Evolutionary conservation across 1,140 invertebrate species (phyloP).

Genomic region (Melipona quadrifasciata): DNA sequence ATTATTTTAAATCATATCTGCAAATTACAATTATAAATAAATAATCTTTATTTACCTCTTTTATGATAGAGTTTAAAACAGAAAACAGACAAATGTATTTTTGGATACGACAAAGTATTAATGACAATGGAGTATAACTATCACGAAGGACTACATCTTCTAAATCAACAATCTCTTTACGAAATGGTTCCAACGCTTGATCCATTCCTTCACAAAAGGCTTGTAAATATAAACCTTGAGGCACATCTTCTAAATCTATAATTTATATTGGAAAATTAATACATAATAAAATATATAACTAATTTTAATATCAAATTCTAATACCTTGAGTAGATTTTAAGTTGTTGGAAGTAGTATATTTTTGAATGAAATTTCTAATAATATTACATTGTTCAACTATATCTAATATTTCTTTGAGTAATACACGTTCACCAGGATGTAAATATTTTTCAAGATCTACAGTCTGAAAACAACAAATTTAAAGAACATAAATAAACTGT

Average conservation of each 20-base stretch:
- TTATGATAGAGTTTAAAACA: constrained; percentile 82
- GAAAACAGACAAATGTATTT: constrained; percentile 82
- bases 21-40: constrained; percentile 12
- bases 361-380: constrained; percentile 74
- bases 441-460: constrained; percentile 75
- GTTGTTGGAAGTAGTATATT: constrained; percentile 22
- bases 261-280: constrained; percentile 15
- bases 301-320: constrained; percentile 12
- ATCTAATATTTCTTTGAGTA: constrained; percentile 75
- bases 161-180: constrained; percentile 82
- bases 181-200: constrained; percentile 83
- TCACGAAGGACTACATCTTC: constrained; percentile 82
- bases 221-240: constrained; percentile 83
- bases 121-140: constrained; percentile 81
- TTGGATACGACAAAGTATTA: constrained; percentile 82
- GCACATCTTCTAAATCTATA: constrained; percentile 52
- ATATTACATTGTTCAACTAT: constrained; percentile 75
- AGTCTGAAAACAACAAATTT: constrained; percentile 64
- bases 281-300: constrained; percentile 12
- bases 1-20: not conserved
- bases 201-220: constrained; percentile 85
- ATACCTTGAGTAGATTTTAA: constrained; percentile 30
- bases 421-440: constrained; percentile 76
- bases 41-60: constrained; percentile 71
- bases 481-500: constrained; percentile 21